Percentiles rank a stretch among this genome's conserved stretches.
Conservation (phyloP, 2,797 vertebrate species). For the Malurus splendens region DNA sequence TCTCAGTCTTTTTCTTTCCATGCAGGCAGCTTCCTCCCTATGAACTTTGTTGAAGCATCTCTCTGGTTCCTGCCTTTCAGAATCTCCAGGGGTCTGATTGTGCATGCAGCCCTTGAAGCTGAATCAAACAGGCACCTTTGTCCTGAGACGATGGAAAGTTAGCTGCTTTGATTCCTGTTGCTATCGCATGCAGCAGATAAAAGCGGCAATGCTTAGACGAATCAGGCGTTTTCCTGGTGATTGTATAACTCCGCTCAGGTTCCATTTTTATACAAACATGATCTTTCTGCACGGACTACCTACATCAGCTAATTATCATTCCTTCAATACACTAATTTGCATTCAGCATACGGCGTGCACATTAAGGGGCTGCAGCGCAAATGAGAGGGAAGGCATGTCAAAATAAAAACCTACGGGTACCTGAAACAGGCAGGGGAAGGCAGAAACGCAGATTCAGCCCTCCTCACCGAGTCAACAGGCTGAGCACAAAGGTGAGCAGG, state of each 20-base stretch:
- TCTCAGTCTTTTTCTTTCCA: conserved; percentile 5
- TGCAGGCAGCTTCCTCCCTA: conserved; percentile 23
- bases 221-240: conserved; percentile 25
- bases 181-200: not conserved
- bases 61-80: conserved; percentile 39
- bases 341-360: not conserved
- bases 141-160: conserved; percentile 40
- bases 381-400: not conserved
- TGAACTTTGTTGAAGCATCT: conserved; percentile 52
- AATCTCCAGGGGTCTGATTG: conserved; percentile 55
- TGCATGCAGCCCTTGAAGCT: conserved; percentile 56
- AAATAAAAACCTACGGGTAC: not conserved
- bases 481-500: not conserved
- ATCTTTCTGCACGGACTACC: not conserved
- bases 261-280: conserved; percentile 19
- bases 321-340: not conserved
- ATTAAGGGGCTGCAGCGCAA: not conserved
- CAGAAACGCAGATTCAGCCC: not conserved
- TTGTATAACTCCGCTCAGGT: conserved; percentile 7
- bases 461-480: not conserved
- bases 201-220: conserved; percentile 32
- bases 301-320: not conserved
- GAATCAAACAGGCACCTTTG: conserved; percentile 62
- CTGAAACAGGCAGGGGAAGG: not conserved
- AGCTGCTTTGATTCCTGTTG: conserved; percentile 54